Base-by-base conservation (phyloP, 2,113 vertebrate genomes). In the Stegastes partitus region DNA sequence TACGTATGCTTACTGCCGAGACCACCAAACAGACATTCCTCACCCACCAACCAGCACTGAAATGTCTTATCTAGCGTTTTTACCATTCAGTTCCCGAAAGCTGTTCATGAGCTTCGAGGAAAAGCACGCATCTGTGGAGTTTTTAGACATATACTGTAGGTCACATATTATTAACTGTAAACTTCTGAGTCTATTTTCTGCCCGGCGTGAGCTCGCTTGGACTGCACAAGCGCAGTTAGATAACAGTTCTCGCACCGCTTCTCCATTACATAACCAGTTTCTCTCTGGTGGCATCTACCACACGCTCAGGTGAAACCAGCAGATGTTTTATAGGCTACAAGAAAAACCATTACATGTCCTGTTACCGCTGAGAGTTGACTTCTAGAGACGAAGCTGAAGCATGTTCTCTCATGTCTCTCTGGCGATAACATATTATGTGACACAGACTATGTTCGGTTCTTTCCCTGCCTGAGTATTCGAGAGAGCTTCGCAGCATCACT, bases 301-400 rank as follows among this genome's bases (percentile, higher is more conserved):
- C 15, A 63, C 15, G 28, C 54, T 44, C 18, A 81, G 53, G 56
- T 77, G 56, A 70, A n/a, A 67, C 39, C 10, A 68, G 39, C 21
- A 19, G 7, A 37, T 57, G 50, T 73, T 58, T 67, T 21, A 59
- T 54, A 34, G 31, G 31, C 31, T 34, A 79, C 76, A 79, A 57
- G 55, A 68, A 77, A 54, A 89, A 68, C 79, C 78, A 85, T 89
- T 80, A 77, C 23, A 70, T 57, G 47, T 59, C 45, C 51, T 56
- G 15, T 21, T 66, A 44, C 44, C 18, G 1, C 37, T 44, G 61
- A 84, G 37, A n/a, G 51, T 75, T 25, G 55, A 68, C 21, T 51
- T 1, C 50, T 26, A 14, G 21, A 71, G 42, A 47, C n/a, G 4
- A 28, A 0, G n/a, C 28, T 23, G 42, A 74, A 21, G 16, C 34